phyloP scores from a whole-genome alignment of 2,113 vertebrate genomes.

The Mustelus asterias region DNA sequence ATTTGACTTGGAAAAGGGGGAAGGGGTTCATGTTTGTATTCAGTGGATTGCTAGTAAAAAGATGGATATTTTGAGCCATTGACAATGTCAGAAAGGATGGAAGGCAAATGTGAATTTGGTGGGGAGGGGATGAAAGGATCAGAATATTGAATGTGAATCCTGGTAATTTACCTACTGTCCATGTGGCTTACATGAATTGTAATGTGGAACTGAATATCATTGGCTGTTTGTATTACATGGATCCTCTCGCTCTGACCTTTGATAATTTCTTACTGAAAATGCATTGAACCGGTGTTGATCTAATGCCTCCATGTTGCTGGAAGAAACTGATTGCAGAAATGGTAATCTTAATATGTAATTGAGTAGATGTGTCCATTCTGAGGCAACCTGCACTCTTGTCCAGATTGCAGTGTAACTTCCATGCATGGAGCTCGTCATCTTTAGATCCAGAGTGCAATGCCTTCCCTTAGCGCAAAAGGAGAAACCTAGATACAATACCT shows the following conservation, averaged over 20 bases:
- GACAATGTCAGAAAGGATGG: neutral
- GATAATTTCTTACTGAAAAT: neutral
- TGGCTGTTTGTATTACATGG: neutral
- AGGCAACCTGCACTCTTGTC: neutral
- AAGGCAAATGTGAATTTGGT: neutral
- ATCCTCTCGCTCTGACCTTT: neutral
- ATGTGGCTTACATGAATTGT: neutral
- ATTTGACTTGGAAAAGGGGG: neutral
- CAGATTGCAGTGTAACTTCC: neutral
- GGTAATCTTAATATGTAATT: neutral
- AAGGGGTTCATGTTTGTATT: neutral
- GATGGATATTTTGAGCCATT: neutral
- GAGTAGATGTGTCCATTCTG: neutral
- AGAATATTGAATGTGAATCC: neutral
- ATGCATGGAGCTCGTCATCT: neutral
- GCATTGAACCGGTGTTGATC: neutral
- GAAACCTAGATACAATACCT: neutral
- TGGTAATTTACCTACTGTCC: neutral
- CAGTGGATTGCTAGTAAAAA: neutral
- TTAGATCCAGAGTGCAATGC: neutral
- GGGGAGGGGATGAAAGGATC: neutral
- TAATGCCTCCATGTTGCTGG: neutral
- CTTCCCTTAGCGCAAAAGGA: neutral
- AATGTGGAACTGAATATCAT: neutral
- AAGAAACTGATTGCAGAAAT: neutral